Percentiles rank a stretch among this genome's conserved stretches.
These are phyloP conservation scores for Agrenia bidenticulata DNA, from an alignment of 2,888 invertebrate genomes.

Conservation along the genomic window DNA sequence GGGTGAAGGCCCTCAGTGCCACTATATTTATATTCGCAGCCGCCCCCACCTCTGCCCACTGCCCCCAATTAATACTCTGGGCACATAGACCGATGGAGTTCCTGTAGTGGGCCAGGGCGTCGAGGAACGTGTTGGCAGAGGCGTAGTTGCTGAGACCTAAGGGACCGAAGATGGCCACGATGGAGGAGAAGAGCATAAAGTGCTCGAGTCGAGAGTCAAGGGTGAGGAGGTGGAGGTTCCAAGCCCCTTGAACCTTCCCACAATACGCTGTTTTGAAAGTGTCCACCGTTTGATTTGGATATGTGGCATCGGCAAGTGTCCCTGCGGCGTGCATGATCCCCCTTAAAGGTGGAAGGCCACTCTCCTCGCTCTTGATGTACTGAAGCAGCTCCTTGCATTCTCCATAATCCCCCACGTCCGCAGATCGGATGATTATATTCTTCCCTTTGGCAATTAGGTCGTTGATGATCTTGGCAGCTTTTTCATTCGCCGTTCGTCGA, in stretches of 20 bases:
- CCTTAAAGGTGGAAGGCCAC: constrained; percentile 25
- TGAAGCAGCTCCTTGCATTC: constrained; percentile 23
- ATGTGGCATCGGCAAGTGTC: constrained; percentile 26
- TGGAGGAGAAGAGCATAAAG: constrained; percentile 35
- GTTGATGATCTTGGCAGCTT: constrained; percentile 28
- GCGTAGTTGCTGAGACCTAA: constrained; percentile 35
- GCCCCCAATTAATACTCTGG: constrained; percentile 38
- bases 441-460: constrained; percentile 28
- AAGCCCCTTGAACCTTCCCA: constrained; percentile 40
- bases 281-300: constrained; percentile 32
- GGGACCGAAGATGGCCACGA: constrained; percentile 34
- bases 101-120: constrained; percentile 34
- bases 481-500: constrained; percentile 27
- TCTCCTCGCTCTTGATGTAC: not conserved
- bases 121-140: constrained; percentile 34
- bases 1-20: constrained; percentile 22
- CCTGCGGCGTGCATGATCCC: constrained; percentile 41
- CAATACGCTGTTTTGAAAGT: constrained; percentile 30
- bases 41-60: constrained; percentile 33
- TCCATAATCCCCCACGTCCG: constrained; percentile 34
- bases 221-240: constrained; percentile 38
- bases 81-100: constrained; percentile 29
- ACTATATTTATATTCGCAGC: constrained; percentile 27
- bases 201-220: constrained; percentile 26
- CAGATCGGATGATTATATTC: constrained; percentile 21